Evolutionary conservation across 2,113 vertebrate genomes (phyloP), one percentile per base, ranked within the genome.

Genomic region (Phyllopteryx taeniolatus): DNA sequence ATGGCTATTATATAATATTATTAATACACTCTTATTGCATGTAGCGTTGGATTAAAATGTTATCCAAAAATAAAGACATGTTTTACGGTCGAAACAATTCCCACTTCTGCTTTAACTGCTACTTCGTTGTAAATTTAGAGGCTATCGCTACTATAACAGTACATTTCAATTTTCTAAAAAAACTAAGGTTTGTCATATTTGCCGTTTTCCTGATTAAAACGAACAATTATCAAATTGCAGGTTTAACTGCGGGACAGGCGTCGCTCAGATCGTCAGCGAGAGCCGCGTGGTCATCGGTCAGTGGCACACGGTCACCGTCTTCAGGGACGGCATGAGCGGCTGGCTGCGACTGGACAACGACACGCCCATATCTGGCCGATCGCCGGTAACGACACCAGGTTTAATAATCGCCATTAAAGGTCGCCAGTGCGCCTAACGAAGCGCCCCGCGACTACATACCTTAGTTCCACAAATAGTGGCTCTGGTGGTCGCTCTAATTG

Each of bases 211-310:
- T 22, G 20, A 51, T n/a, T 3, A 19, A 42, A 17, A 46, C 13
- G 6, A 61, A 35, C 14, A 3, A 35, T 35, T 33, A 15, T 61
- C 14, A 17, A 35, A 17, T 61, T 61, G 14, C 79, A 99, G 98
- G 88, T 99, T 96, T 89, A 96, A 99, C 76, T 99, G 98, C 77
- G 98, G 98, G 13, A 97, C 96, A 0, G 98, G 97, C 44, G 86
- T 91, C 2, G 95, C 94, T 42, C 80, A 94, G 74, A 94, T 98
- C 54, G 59, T 81, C 0, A 96, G 95, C 63, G 92, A 96, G 73
- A 94, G 91, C 72, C 93, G 82, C 65, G 69, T 99, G 69, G 94
- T 93, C 61, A 82, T 95, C 14, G 96, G 95, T 6, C 92, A 81
- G 71, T 99, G 98, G 98, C 94, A 98, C 84, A 93, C 76, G 0